Evolutionary conservation across 2,113 vertebrate genomes (phyloP).

Genomic region (Aspidoscelis tigris): DNA sequence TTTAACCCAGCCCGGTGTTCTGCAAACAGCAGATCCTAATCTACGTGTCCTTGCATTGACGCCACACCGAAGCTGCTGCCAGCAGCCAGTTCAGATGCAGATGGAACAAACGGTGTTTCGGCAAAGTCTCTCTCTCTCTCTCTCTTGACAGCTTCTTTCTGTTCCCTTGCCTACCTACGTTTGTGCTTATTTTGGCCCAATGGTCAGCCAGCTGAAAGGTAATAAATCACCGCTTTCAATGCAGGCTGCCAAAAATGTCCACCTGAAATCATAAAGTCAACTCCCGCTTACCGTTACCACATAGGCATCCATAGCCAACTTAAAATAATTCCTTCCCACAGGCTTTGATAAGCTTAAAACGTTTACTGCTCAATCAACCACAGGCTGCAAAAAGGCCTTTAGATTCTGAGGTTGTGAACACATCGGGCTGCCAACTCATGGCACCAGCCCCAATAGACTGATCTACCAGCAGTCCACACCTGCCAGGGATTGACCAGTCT

Average conservation of each 20-base stretch:
- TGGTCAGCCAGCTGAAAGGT: background rate
- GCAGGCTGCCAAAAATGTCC: background rate
- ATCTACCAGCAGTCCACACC: no score
- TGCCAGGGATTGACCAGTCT: no score
- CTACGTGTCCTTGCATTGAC: no score
- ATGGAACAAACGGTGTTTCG: background rate
- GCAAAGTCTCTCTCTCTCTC: background rate
- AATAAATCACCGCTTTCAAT: background rate
- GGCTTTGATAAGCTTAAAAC: background rate
- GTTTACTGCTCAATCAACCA: background rate
- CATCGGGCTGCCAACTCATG: no score
- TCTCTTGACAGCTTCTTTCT: background rate
- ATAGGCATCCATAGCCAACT: background rate
- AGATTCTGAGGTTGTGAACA: no score
- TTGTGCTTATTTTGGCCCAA: background rate
- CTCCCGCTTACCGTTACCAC: background rate
- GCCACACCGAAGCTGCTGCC: no score
- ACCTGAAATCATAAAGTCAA: slow-evolving; percentile 6
- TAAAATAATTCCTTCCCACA: background rate
- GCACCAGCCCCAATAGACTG: no score
- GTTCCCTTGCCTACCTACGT: background rate
- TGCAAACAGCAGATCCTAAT: no score
- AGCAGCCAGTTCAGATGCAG: no score
- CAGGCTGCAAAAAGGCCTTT: background rate
- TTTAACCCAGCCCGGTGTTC: no score